A percentile compares a stretch with the other conserved stretches of the same genome.
phyloP scores from a whole-genome alignment of 2,797 vertebrate genomes.

The Bradypodion ventrale region DNA sequence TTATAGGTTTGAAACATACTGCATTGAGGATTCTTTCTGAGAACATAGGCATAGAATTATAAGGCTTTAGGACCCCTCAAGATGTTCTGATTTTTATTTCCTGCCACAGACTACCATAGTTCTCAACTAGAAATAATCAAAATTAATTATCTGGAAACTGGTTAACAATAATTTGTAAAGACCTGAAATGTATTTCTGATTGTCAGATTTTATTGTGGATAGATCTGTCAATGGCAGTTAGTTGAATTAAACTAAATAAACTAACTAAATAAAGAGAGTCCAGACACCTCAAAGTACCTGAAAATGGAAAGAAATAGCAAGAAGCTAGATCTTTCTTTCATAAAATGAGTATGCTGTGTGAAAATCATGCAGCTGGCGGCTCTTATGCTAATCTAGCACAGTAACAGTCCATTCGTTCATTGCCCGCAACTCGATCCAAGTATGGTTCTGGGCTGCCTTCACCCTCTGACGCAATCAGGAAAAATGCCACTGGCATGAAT shows the following conservation, averaged over 20 bases:
- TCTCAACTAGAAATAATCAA: not conserved
- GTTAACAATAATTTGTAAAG: not conserved
- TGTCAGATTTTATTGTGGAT: not conserved
- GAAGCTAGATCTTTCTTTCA: not conserved
- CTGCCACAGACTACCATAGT: not conserved
- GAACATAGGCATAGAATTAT: not conserved
- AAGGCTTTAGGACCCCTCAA: not conserved
- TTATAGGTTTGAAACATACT: not conserved
- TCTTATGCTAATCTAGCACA: not conserved
- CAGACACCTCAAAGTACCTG: not conserved
- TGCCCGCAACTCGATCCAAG: too few relatives aligned
- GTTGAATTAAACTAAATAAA: not conserved
- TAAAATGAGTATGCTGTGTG: too few relatives aligned
- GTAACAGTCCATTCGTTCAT: not conserved
- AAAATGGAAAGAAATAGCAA: not conserved
- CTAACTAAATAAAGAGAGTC: not conserved
- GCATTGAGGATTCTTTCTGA: not conserved
- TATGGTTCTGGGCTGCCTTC: too few relatives aligned
- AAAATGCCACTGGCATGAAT: too few relatives aligned
- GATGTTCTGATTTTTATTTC: not conserved
- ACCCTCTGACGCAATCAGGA: too few relatives aligned
- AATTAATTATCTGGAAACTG: slow-evolving; percentile 1
- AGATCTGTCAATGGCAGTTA: not conserved
- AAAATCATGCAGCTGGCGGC: not conserved
- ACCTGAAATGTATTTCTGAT: not conserved